Base-by-base conservation (phyloP, 2,113 vertebrate genomes). In the Speoplatyrhinus poulsoni region DNA sequence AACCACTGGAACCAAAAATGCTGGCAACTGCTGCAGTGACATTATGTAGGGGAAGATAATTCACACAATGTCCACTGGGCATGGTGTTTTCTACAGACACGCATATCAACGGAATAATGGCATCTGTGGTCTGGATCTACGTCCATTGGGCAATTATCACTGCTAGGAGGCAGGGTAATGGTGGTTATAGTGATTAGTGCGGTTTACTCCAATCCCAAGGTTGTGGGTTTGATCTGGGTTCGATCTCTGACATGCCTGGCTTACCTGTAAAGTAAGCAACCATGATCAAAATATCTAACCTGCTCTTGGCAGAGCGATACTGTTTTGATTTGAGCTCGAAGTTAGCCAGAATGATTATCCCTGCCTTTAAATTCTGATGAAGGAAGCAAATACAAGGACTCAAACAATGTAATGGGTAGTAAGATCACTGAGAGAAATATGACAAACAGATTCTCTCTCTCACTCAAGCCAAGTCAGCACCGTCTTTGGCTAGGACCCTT, bases 91-190 rank as follows among this genome's bases (percentile, higher is more conserved):
- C 55, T 69, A 57, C 50, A 48, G 62, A 54, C 63, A 46, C 12
- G 70, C 68, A 84, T 72, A 65, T 50, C 78, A 83, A 76, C 79
- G 70, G 70, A 82, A 60, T 55, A 60, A 65, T 80, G 81, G 76
- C 74, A 76, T 69, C 76, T 78, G 73, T 64, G n/a, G 52, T 36
- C 62, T 82, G 75, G 79, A 88, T 58, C 46, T 3, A 41, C 67
- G 69, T 75, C 80, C 77, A 78, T 79, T n/a, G 41, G 64, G 72
- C 73, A 69, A 77, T 80, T 76, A 77, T 80, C 72, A 62, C 76
- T 54, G 74, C 50, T 65, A 68, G 47, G 69, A 79, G 3, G 17
- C 67, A 72, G 4, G 53, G 4, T 55, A 16, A 17, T 9, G 7
- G 26, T 26, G 26, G 26, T 26, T 26, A 26, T 13, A 50, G 36